Evolutionary conservation across 92 coral and sea anemone genomes (phyloP), one percentile per base, ranked within the genome.

Genomic region (Epizoanthus scotinus): DNA sequence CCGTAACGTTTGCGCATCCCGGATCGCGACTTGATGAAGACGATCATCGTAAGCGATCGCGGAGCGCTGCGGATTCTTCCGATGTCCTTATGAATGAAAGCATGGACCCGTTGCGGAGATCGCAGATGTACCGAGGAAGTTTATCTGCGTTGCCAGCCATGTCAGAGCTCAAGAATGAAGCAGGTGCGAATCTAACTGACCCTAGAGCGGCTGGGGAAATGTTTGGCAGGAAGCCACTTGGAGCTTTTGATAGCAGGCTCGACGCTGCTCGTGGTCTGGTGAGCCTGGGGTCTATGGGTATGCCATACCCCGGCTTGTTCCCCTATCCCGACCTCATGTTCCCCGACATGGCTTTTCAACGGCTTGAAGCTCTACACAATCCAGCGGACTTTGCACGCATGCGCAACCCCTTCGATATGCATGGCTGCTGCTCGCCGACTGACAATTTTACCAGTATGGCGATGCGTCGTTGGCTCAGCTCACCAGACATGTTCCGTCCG

Each of bases 181-280:
- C 19, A n/a, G 69, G 49, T 2, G 58, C 69, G 67, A 87, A 82
- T 56, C 59, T 44, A 27, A 89, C 84, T 24, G 91, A 86, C 21
- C 53, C 81, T 27, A 13, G 73, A 4, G 85, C 82, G 44, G 31
- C 84, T 63, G 82, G 82, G 70, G 91, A 88, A 9, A 18, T 81
- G 29, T 52, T 83, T 63, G 84, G 71, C 27, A 84, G 92, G 69
- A 87, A 92, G 58, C 85, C 86, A 12, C 82, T 87, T 62, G 78
- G 82, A 31, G 75, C 73, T 21, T 91, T 75, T 19, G 97, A 93
- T 91, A 93, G 83, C 90, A 90, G 97, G 72, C 82, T 93, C 22
- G 97, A 93, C 72, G 97, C 97, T 12, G 97, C 97, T 69, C 87
- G 93, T 59, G 94, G 97, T 47, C 94, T 93, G 28, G 94, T 93